Percentiles rank a stretch among this genome's conserved stretches.
phyloP scores from a whole-genome alignment of 2,797 vertebrate species.

The Hyperoplus immaculatus region DNA sequence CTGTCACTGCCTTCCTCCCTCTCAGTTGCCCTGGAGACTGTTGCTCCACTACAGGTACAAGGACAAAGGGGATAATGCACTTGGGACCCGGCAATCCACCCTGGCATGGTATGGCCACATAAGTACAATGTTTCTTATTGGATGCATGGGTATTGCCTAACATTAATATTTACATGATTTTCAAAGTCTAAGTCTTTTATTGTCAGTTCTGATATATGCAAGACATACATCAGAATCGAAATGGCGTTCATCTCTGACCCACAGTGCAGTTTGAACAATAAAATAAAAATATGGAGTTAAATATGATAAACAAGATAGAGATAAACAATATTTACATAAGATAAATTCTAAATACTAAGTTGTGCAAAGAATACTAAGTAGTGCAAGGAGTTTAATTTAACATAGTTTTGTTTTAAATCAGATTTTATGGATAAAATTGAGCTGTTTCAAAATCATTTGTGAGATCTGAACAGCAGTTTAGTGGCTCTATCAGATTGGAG shows the following conservation, averaged over 20 bases:
- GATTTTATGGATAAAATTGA: background rate
- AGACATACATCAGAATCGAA: no score
- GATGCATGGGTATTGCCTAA: conserved; percentile 20
- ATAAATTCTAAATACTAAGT: no score
- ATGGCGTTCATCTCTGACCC: no score
- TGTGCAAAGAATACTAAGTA: no score
- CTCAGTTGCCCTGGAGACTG: conserved; percentile 72
- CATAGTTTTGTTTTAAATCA: background rate
- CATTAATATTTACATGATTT: background rate
- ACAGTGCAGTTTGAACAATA: no score
- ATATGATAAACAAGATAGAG: no score
- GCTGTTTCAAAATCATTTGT: background rate
- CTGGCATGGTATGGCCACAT: conserved; percentile 27
- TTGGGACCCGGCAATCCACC: no score
- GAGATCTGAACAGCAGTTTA: background rate
- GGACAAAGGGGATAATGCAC: conserved; percentile 58
- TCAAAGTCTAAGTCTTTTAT: background rate
- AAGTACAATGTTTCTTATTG: background rate
- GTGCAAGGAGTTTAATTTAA: no score
- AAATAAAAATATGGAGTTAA: no score
- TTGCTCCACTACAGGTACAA: conserved; percentile 64
- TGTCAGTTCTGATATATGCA: no score
- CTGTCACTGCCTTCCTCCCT: conserved; percentile 57
- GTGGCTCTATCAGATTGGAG: background rate
- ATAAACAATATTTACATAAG: no score